Percentiles rank a stretch among this genome's conserved stretches.
These are phyloP conservation scores for Gallinago nigripennis DNA, from an alignment of 2,797 vertebrate genomes.

Conservation along the genomic window DNA sequence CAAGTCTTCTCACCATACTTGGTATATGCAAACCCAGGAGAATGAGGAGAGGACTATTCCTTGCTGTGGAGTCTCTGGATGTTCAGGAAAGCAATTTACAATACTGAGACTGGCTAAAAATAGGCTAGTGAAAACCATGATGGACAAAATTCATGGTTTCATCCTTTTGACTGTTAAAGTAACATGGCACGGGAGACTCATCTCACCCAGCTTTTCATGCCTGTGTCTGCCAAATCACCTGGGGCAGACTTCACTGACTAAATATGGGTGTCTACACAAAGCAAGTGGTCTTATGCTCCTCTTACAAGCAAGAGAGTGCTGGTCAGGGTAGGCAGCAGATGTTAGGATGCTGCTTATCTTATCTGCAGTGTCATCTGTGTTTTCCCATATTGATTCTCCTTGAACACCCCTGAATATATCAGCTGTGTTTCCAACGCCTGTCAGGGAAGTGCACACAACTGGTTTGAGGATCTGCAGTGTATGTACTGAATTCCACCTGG, in stretches of 20 bases:
- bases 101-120: not conserved
- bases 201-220: not conserved
- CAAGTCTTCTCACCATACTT: not conserved
- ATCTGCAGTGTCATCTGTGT: not conserved
- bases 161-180: not conserved
- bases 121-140: not conserved
- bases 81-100: not conserved
- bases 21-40: not conserved
- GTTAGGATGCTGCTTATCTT: not conserved
- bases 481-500: not conserved
- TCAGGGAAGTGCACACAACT: not conserved
- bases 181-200: not conserved
- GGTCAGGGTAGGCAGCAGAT: not conserved
- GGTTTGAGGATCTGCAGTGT: not conserved
- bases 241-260: not conserved
- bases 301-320: not conserved
- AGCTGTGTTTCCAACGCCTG: not conserved
- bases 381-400: not conserved
- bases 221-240: not conserved
- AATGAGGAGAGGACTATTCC: not conserved
- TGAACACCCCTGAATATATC: not conserved
- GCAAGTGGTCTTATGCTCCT: not conserved
- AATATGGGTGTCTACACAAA: not conserved
- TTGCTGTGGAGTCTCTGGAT: not conserved
- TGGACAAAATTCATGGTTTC: not conserved